A percentile compares a stretch with the other conserved stretches of the same genome.
Evolutionary conservation across 1,140 invertebrate species (phyloP).

Genomic region (Brachionus asplanchnoidis): DNA sequence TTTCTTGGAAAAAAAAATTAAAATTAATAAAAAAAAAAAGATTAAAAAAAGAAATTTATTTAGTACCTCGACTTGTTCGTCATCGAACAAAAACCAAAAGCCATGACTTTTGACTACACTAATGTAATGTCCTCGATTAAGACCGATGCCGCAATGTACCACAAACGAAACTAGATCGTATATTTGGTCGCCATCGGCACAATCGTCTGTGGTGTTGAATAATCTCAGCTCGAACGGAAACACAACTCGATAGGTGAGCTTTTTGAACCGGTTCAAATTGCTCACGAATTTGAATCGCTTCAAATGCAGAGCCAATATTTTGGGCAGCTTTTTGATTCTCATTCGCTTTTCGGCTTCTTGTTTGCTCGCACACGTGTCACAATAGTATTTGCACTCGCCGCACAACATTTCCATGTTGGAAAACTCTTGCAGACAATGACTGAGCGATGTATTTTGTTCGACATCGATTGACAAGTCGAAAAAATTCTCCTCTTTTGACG

Average conservation of each 20-base stretch:
- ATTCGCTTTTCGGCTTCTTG: conserved; percentile 94
- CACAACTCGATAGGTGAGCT: conserved; percentile 95
- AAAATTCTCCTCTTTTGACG: conserved; percentile 99
- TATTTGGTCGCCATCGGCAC: conserved; percentile 88
- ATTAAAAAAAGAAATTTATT: conserved; percentile 1
- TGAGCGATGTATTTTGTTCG: conserved; percentile 97
- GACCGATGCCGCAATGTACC: conserved; percentile 96
- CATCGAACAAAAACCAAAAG: conserved; percentile 98
- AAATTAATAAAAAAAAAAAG: conserved; percentile 22
- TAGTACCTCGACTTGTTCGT: conserved; percentile 97
- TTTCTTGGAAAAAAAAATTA: conserved; percentile 67
- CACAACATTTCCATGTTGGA: conserved; percentile 98
- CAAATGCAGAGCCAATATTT: conserved; percentile 91
- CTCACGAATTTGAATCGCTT: conserved; percentile 99
- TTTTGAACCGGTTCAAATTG: conserved; percentile 94
- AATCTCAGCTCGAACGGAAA: conserved; percentile 94
- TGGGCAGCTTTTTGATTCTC: conserved; percentile 94
- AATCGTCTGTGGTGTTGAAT: conserved; percentile 94
- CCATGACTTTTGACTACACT: conserved; percentile 98
- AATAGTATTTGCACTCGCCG: conserved; percentile 99
- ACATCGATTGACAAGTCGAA: conserved; percentile 98
- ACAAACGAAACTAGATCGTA: conserved; percentile 98
- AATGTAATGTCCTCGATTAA: conserved; percentile 98
- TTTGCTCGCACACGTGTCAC: conserved; percentile 97
- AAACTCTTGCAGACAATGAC: conserved; percentile 92